phyloP scores from a whole-genome alignment of 2,113 vertebrate genomes.

The Psilopsiagon aurifrons region DNA sequence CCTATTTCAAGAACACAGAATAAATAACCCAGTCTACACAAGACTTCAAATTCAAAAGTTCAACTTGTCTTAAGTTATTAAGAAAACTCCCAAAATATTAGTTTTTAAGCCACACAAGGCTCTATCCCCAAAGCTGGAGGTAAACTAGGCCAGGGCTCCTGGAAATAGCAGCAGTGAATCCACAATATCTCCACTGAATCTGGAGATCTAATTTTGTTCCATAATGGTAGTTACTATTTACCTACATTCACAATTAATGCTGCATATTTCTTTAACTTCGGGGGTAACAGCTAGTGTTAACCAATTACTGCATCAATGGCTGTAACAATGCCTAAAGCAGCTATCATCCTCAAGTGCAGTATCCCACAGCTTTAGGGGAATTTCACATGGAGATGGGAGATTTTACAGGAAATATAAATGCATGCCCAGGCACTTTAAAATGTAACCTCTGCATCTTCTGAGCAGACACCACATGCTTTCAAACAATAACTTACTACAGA shows the following conservation, averaged over 20 bases:
- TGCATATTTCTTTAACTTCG: neutral
- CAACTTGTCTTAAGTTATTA: neutral
- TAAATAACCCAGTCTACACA: neutral
- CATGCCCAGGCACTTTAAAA: neutral
- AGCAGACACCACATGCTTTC: neutral
- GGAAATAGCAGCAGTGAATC: constrained; percentile 34
- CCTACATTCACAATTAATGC: neutral
- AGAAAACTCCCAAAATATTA: neutral
- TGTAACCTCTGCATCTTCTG: neutral
- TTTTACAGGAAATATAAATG: neutral
- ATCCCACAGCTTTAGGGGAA: neutral
- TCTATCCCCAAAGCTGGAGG: constrained; percentile 21
- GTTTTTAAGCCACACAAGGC: neutral
- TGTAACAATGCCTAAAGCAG: neutral
- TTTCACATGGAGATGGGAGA: neutral
- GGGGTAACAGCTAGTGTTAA: neutral
- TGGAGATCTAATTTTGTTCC: neutral
- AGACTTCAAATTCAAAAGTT: neutral
- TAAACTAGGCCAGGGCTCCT: constrained; percentile 37
- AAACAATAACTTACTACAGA: neutral
- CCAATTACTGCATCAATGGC: neutral
- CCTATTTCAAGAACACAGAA: neutral
- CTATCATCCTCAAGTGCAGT: neutral
- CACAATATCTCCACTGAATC: neutral
- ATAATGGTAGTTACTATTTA: neutral